These are phyloP conservation scores for Allophyes oxyacanthae DNA, from an alignment of 2,888 invertebrate genomes.

Conservation along the genomic window DNA sequence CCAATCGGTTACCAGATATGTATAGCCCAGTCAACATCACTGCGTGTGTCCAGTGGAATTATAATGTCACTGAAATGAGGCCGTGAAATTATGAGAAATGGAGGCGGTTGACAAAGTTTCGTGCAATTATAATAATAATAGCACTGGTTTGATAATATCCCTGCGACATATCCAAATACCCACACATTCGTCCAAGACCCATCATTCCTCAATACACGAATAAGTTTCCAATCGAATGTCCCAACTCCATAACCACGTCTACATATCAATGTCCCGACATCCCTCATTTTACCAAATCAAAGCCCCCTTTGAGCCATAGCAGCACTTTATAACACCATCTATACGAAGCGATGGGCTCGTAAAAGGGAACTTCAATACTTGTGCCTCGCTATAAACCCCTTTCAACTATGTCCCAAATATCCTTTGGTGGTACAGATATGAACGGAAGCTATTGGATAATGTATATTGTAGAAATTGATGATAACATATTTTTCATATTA, in stretches of 20 bases:
- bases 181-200: too few species aligned
- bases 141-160: too few species aligned
- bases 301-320: constrained; percentile 26
- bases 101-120: too few species aligned
- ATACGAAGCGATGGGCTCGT: constrained; percentile 46
- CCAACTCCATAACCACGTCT: constrained; percentile 1
- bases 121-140: too few species aligned
- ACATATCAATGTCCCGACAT: background rate
- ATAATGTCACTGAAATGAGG: too few species aligned
- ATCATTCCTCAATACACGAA: background rate
- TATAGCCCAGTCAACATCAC: too few species aligned
- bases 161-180: too few species aligned
- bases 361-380: constrained; percentile 59
- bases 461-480: background rate
- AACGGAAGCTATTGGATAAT: background rate
- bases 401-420: constrained; percentile 32
- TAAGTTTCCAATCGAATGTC: background rate
- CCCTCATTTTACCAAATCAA: constrained; percentile 41
- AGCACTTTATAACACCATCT: constrained; percentile 47
- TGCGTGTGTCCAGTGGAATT: too few species aligned
- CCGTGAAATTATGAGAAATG: too few species aligned
- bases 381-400: constrained; percentile 59
- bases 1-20: too few species aligned
- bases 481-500: background rate
- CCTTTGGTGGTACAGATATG: constrained; percentile 27